Percentiles rank a stretch among this genome's conserved stretches.
Conservation (phyloP, 1,140 invertebrate species). For the Trachymyrmex septentrionalis region DNA sequence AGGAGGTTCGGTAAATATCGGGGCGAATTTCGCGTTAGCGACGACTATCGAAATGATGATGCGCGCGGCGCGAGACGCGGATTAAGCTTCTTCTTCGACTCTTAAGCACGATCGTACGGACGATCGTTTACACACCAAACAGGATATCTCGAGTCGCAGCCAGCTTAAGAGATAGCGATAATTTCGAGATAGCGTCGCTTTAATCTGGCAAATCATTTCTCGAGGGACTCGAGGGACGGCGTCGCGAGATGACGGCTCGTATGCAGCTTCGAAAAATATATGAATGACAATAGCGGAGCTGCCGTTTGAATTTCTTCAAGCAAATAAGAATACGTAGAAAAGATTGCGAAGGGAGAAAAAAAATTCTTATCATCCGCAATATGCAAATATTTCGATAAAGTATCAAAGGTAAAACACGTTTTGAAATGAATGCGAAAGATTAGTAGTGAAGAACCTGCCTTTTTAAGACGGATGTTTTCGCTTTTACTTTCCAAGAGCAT, state of each 20-base stretch:
- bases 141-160: slow-evolving; percentile 50
- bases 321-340: background rate
- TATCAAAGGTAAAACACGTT: background rate
- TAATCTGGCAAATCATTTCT: slow-evolving; percentile 56
- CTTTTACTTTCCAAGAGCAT: slow-evolving; percentile 39
- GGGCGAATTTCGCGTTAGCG: slow-evolving; percentile 49
- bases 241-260: slow-evolving; percentile 24
- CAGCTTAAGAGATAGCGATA: slow-evolving; percentile 49
- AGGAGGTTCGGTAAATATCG: slow-evolving; percentile 55
- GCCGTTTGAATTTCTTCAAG: background rate
- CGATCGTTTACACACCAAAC: slow-evolving; percentile 52
- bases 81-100: slow-evolving; percentile 48
- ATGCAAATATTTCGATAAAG: slow-evolving; percentile 4
- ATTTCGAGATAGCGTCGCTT: slow-evolving; percentile 45
- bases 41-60: slow-evolving; percentile 53
- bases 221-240: slow-evolving; percentile 2
- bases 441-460: background rate
- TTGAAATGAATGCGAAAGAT: background rate
- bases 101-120: slow-evolving; percentile 36
- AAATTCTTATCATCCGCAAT: background rate
- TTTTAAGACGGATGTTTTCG: slow-evolving; percentile 3
- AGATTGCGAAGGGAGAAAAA: background rate
- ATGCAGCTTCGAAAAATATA: slow-evolving; percentile 9
- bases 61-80: slow-evolving; percentile 31
- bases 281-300: background rate